A percentile compares a stretch with the other conserved stretches of the same genome.
These are phyloP conservation scores for Portunus trituberculatus DNA, from an alignment of 1,140 invertebrate species.

Conservation along the genomic window DNA sequence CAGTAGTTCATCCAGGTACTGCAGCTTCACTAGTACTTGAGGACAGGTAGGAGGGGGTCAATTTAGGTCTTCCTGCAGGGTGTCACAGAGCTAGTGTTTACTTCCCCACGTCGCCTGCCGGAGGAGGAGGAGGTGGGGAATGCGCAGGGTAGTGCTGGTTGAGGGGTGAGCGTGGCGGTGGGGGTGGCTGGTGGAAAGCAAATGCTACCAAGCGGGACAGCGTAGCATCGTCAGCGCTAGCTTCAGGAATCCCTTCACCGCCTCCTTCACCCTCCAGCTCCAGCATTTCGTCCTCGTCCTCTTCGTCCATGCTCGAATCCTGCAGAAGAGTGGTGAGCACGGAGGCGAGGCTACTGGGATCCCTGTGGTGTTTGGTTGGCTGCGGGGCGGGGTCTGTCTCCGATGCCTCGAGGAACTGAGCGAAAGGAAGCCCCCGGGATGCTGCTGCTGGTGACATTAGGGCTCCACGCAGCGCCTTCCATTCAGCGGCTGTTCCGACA, in stretches of 20 bases:
- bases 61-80: too few relatives aligned
- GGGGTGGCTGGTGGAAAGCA: slow-evolving; percentile 15
- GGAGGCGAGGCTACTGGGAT: neutral
- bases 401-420: neutral
- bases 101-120: neutral
- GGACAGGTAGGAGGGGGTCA: too few relatives aligned
- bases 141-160: slow-evolving; percentile 30
- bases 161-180: slow-evolving; percentile 22
- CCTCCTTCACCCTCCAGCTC: neutral
- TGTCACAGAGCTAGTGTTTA: neutral
- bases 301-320: slow-evolving; percentile 11
- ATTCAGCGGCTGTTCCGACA: neutral
- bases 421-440: neutral
- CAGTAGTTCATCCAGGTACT: neutral
- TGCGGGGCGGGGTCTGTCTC: neutral
- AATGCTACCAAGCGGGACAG: slow-evolving; percentile 39
- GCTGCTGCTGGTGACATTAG: neutral
- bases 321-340: neutral
- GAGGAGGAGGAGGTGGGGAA: neutral
- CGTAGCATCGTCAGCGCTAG: neutral
- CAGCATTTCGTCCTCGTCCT: neutral
- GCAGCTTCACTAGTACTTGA: too few relatives aligned
- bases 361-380: too few relatives aligned
- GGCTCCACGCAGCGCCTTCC: neutral
- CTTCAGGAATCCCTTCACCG: neutral